Base-by-base conservation (phyloP, 2,888 invertebrate genomes). In the Deroplatys truncata region DNA sequence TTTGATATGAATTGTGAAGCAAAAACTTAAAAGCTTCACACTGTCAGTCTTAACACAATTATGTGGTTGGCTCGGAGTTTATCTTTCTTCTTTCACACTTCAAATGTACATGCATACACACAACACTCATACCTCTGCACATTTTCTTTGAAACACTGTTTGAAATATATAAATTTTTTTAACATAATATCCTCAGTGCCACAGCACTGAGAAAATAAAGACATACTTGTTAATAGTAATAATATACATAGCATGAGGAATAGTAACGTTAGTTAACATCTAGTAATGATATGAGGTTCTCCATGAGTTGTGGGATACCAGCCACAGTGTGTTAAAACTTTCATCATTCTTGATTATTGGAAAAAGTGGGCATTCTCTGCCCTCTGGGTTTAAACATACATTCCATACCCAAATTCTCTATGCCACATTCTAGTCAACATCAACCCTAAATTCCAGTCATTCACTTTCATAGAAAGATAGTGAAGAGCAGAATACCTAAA, bases 21-120 rank as follows among this genome's bases (percentile, higher is more conserved):
- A 83, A n/a, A 87, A 87, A 82, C 56, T 72, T 72, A 72, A 72
- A 20, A 25, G 25, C 56, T 72, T 72, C 56, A 72, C 56, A 20
- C 20, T 72, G 56, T 87, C 87, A 87, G 87, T 87, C 87, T 87
- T 87, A 72, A 87, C 43, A 35, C 35, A 87, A 72, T 35, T 35
- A 43, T 82, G 87, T 87, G 35, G 35, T 87, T 87, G 87, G 87
- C 87, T 87, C 87, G 87, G 87, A 87, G 83, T 87, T 28, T 13
- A 10, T 56, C 28, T 82, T 35, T 82, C 72, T 82, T 82, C 35
- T 82, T 25, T 83, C n/a, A 87, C 35, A 87, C 43, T 8, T 83
- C 9, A 35, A n/a, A 15, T 28, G 28, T 43, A 35, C 82, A 31
- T 84, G 25, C 25, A 83, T 28, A 83, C 28, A 87, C 83, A 87